Conservation (phyloP, 2,113 vertebrate species). For the Arizona elegans region DNA sequence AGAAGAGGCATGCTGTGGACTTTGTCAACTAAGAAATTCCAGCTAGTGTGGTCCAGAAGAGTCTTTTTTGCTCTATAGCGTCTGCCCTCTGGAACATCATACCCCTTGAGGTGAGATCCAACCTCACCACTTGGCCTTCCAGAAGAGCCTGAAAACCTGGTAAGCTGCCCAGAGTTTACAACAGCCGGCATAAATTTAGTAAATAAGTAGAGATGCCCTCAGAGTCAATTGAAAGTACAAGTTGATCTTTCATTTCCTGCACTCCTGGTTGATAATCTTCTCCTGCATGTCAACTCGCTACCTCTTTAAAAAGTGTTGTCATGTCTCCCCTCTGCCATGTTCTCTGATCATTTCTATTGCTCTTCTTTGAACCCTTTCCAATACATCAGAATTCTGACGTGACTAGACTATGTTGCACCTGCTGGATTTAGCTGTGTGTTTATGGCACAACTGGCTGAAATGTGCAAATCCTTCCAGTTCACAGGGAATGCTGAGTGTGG, state of each 20-base stretch:
- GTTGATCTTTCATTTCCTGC: neutral
- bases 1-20: too few relatives aligned
- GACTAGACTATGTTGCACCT: neutral
- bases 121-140: too few relatives aligned
- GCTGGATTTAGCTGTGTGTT: neutral
- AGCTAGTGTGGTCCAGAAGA: too few relatives aligned
- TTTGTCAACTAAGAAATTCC: neutral
- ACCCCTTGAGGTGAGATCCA: too few relatives aligned
- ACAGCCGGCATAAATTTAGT: neutral
- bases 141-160: too few relatives aligned
- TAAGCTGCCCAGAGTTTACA: neutral
- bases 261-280: neutral
- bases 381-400: neutral
- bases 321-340: neutral
- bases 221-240: neutral
- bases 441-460: neutral
- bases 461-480: neutral
- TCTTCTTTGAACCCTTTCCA: neutral
- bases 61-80: neutral
- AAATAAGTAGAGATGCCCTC: neutral
- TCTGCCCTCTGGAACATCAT: neutral
- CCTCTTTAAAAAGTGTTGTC: neutral
- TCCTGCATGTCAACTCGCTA: neutral
- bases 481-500: neutral
- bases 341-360: neutral